Percentiles rank a stretch among this genome's conserved stretches.
phyloP scores from a whole-genome alignment of 2,888 invertebrate genomes.

The Monopis laevigella region DNA sequence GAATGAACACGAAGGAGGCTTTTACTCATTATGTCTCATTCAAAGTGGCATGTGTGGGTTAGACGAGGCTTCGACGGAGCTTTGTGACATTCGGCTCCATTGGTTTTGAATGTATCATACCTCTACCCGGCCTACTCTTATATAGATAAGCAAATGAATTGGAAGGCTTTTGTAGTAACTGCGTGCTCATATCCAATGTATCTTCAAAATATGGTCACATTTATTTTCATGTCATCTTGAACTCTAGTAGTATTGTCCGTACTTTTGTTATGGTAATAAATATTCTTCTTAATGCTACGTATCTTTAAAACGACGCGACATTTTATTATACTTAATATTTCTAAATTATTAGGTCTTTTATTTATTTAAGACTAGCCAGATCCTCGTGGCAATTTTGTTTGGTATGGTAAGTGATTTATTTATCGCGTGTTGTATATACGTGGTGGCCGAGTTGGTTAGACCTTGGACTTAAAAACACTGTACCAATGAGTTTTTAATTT shows the following conservation, averaged over 20 bases:
- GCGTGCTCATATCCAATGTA: constrained; percentile 19
- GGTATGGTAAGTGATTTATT: too few relatives aligned
- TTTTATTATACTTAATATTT: too few relatives aligned
- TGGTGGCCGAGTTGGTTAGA: too few relatives aligned
- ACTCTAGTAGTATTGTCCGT: neutral
- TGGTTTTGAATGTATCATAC: constrained; percentile 55
- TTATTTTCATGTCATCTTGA: constrained; percentile 15
- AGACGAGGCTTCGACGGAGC: constrained; percentile 43
- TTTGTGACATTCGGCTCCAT: constrained; percentile 62
- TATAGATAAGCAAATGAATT: constrained; percentile 65
- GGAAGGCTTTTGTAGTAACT: constrained; percentile 43
- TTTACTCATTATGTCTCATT: constrained; percentile 38
- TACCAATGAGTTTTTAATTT: too few relatives aligned
- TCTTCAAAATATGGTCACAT: constrained; percentile 27
- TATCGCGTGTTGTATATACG: too few relatives aligned
- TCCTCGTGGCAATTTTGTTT: too few relatives aligned
- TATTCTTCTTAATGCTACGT: too few relatives aligned
- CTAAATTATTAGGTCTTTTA: too few relatives aligned
- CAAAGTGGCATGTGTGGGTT: constrained; percentile 22
- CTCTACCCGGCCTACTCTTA: constrained; percentile 47
- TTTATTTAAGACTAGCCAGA: too few relatives aligned
- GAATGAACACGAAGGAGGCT: constrained; percentile 33
- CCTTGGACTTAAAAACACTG: too few relatives aligned
- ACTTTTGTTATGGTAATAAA: too few relatives aligned
- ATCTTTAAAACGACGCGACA: too few relatives aligned